Conservation (phyloP, 1,140 invertebrate genomes). For the Zophobas atratus region DNA sequence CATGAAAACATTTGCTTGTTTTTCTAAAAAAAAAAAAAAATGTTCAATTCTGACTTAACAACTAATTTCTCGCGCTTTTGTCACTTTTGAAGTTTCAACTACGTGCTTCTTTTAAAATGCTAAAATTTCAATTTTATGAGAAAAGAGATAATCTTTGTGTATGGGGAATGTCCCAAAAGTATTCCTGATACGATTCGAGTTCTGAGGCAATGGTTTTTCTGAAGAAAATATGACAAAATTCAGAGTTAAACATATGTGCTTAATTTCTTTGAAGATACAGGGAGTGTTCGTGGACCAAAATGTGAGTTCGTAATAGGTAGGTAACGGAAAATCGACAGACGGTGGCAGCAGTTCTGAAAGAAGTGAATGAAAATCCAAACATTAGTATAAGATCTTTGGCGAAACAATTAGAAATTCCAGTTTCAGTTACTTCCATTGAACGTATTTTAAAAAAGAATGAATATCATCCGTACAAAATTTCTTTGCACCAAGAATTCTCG, state of each 20-base stretch:
- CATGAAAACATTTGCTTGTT: too few species aligned
- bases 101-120: background rate
- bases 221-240: background rate
- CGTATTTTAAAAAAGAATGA: background rate
- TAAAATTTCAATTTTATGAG: background rate
- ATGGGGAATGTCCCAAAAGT: background rate
- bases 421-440: background rate
- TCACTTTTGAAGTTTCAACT: too few species aligned
- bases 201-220: background rate
- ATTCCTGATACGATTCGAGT: background rate
- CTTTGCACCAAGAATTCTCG: background rate
- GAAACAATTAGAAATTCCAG: background rate
- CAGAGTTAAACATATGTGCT: background rate
- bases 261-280: too few species aligned
- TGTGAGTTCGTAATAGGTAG: background rate
- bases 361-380: background rate
- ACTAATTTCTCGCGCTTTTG: too few species aligned
- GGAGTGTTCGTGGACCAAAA: too few species aligned
- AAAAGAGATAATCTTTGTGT: background rate
- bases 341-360: background rate
- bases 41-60: too few species aligned
- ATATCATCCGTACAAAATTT: background rate
- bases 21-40: too few species aligned
- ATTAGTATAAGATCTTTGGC: background rate
- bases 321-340: background rate